These are phyloP conservation scores for Patiria pectinifera DNA, from an alignment of 53 echinoderm and acorn worm genomes.

Conservation along the genomic window DNA sequence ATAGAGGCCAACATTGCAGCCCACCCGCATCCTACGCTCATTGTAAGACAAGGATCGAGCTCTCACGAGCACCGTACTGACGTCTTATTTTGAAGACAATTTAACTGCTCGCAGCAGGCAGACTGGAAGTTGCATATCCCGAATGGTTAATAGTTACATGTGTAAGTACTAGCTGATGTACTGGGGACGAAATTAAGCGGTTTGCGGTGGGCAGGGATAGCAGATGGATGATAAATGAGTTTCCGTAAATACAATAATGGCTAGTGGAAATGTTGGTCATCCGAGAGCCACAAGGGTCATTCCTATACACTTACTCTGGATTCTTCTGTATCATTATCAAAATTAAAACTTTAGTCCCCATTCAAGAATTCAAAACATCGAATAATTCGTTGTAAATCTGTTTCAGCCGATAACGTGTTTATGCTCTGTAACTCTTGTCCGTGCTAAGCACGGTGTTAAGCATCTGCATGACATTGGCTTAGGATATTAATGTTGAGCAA, in stretches of 20 bases:
- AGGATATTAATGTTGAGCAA: neutral
- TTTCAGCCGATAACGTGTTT: too few relatives aligned
- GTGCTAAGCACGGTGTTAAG: too few relatives aligned
- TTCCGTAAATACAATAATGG: neutral
- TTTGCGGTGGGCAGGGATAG: neutral
- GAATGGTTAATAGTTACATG: conserved; percentile 12
- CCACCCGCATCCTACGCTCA: neutral
- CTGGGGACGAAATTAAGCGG: conserved; percentile 23
- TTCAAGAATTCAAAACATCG: too few relatives aligned
- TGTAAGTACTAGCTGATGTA: conserved; percentile 19
- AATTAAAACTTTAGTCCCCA: too few relatives aligned
- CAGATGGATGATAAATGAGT: neutral
- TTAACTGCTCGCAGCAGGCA: conserved; percentile 22
- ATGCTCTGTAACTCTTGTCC: too few relatives aligned
- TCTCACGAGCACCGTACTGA: neutral
- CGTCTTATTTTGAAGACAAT: conserved; percentile 37
- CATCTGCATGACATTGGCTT: neutral
- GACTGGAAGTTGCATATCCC: conserved; percentile 43
- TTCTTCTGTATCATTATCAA: too few relatives aligned
- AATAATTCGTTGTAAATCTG: too few relatives aligned
- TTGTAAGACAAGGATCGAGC: neutral
- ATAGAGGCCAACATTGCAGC: neutral
- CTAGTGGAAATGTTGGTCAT: too few relatives aligned
- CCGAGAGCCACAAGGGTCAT: too few relatives aligned
- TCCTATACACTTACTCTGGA: too few relatives aligned